Evolutionary conservation across 2,113 vertebrate species (phyloP), one percentile per base, ranked within the genome.

Genomic region (Sclerurus mexicanus): DNA sequence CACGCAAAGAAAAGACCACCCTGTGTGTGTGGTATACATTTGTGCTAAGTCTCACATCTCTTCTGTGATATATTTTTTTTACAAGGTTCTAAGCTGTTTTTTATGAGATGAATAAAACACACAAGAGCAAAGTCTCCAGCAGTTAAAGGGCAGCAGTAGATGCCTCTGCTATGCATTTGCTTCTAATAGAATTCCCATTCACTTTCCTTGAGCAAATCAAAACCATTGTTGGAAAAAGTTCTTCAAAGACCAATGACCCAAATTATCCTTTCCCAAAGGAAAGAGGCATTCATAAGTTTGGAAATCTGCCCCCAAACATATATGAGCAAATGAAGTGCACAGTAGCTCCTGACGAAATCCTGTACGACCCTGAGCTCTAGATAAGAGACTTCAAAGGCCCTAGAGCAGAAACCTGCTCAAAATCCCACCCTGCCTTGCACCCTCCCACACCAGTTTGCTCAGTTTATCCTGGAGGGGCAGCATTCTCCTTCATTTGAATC

Each of bases 1-100:
- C 62, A 73, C 0, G 3, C 40, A 74, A 92, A 94, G 90, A 40
- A 87, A 95, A 89, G 46, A 63, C 72, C 85, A 56, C 44, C 82
- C 92, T 78, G 40, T 55, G 82, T 63, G 91, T 82, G 75, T 86
- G 67, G 80, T 53, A 87, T 94, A 88, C 92, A 96, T 94, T 83
- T 89, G 63, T 93, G 81, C 89, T 96, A 96, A 94, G 52, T 59
- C 80, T 95, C 90, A 96, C 96, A 87, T 97, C 72, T 96, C 90
- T 88, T 93, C 89, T 94, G 67, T 94, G 82, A 94, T 90, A 59
- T 55, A 83, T 37, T 72, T 89, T 95, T 96, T 96, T 90, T 91
- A 95, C 93, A 96, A 97, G 79, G 73, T 91, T 96, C 96, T 96
- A 96, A 94, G 83, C 91, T 95, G 95, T 90, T 95, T 97, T 97